Conservation (phyloP, 2,113 vertebrate species). For the Rhynchomys soricoides region DNA sequence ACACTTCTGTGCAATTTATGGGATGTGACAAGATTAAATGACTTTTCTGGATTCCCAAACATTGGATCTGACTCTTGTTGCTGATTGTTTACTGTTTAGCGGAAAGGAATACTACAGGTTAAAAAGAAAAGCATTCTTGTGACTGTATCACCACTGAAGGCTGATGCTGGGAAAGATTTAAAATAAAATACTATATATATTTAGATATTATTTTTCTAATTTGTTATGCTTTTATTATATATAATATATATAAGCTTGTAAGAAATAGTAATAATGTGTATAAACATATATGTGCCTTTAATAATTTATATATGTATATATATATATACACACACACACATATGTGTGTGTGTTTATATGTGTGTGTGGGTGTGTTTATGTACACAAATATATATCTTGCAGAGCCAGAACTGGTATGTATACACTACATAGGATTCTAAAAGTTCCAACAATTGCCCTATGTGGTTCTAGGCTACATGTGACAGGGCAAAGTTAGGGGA, state of each 20-base stretch:
- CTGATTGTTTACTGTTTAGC: conserved; percentile 41
- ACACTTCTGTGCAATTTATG: conserved; percentile 44
- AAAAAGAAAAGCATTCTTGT: conserved; percentile 46
- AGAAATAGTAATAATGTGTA: not conserved
- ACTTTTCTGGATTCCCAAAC: conserved; percentile 38
- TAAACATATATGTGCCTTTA: not conserved
- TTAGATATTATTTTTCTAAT: not conserved
- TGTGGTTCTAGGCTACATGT: not conserved
- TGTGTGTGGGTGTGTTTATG: not conserved
- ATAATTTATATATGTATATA: not conserved
- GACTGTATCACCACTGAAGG: conserved; percentile 59
- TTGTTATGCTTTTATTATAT: conserved; percentile 25
- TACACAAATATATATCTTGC: not conserved
- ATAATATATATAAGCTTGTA: not conserved
- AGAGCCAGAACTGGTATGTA: not conserved
- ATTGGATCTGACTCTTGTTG: conserved; percentile 53
- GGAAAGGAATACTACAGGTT: conserved; percentile 44
- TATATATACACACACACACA: accelerated
- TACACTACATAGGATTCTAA: not conserved
- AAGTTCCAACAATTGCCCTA: not conserved
- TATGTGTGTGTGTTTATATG: too few relatives aligned
- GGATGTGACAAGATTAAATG: conserved; percentile 42
- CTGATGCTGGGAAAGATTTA: conserved; percentile 40
- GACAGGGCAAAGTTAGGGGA: not conserved
- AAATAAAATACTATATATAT: not conserved